Conservation (phyloP, 2,888 invertebrate genomes). For the Cryptocephalus primarius region DNA sequence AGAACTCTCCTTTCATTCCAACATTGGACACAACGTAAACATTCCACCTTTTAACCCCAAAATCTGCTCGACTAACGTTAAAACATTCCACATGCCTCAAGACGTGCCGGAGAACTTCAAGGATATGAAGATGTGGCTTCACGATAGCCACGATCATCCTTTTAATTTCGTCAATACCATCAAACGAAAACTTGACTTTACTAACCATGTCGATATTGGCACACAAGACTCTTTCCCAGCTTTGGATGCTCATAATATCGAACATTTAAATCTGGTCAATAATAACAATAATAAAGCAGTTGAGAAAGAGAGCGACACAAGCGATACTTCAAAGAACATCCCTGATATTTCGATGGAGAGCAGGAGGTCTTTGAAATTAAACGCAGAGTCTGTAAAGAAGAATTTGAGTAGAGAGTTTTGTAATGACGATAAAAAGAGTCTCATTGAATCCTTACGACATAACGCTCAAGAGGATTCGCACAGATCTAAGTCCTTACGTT, state of each 20-base stretch:
- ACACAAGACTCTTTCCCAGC: slow-evolving; percentile 9
- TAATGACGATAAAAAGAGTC: not conserved
- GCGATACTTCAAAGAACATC: slow-evolving; percentile 36
- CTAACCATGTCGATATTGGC: too few relatives aligned
- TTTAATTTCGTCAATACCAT: too few relatives aligned
- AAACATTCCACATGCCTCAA: too few relatives aligned
- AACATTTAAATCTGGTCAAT: slow-evolving; percentile 21
- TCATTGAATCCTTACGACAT: too few relatives aligned
- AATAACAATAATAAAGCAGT: slow-evolving; percentile 1
- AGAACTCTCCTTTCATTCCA: too few relatives aligned
- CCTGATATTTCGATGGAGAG: slow-evolving; percentile 34
- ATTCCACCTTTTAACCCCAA: too few relatives aligned
- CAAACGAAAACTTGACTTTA: too few relatives aligned
- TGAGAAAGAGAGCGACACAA: slow-evolving; percentile 25
- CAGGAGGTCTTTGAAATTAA: slow-evolving; percentile 15
- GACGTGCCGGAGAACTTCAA: too few relatives aligned
- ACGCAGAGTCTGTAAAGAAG: slow-evolving; percentile 10
- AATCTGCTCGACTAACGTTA: too few relatives aligned
- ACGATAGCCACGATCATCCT: not conserved
- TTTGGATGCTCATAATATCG: slow-evolving; percentile 23
- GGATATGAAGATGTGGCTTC: not conserved
- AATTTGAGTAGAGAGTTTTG: slow-evolving; percentile 5
- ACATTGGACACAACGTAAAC: too few relatives aligned
- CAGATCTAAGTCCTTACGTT: too few relatives aligned
- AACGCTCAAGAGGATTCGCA: too few relatives aligned